Evolutionary conservation across 2,797 vertebrate genomes (phyloP), one percentile per base, ranked within the genome.

Genomic region (Sorex maritimensis): DNA sequence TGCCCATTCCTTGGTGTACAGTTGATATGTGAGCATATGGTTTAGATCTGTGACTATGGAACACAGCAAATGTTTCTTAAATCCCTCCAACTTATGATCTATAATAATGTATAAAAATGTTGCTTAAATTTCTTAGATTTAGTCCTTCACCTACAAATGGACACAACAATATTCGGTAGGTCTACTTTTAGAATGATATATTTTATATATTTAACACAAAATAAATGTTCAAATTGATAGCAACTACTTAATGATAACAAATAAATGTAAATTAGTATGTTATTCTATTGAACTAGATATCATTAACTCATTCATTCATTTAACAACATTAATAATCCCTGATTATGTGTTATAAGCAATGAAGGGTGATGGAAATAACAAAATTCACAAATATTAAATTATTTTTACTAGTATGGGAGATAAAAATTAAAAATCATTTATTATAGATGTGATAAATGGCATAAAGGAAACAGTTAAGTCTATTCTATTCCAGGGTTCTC

Each of bases 231-330:
- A 63, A 23, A 44, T 23, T 71, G 90, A 19, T 6, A 81, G 82
- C 87, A 79, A 89, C 82, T 67, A 91, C 41, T 90, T 90, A 74
- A 92, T 73, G 84, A 38, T 80, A 88, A 83, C 11, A 69, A 86
- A 67, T 24, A 74, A 83, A 52, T 38, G 1, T 80, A 88, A 83
- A 78, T 69, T 46, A 94, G 55, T 86, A 91, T 26, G 72, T 55
- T 69, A 58, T 4, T 15, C 13, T 5, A 79, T 21, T 67, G 73
- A 46, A 34, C 86, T 38, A 6, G 15, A 81, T 68, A n/a, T 1
- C 1, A 80, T 71, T 93, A 9, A 75, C n/a, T 74, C 41, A 83
- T 81, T 38, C 14, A 88, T 92, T 84, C 41, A 88, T 77, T 91
- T 9, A 67, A 44, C 13, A n/a, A 26, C 9, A 67, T 74, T 58